phyloP scores from a whole-genome alignment of 2,113 vertebrate genomes.

The Strix uralensis region DNA sequence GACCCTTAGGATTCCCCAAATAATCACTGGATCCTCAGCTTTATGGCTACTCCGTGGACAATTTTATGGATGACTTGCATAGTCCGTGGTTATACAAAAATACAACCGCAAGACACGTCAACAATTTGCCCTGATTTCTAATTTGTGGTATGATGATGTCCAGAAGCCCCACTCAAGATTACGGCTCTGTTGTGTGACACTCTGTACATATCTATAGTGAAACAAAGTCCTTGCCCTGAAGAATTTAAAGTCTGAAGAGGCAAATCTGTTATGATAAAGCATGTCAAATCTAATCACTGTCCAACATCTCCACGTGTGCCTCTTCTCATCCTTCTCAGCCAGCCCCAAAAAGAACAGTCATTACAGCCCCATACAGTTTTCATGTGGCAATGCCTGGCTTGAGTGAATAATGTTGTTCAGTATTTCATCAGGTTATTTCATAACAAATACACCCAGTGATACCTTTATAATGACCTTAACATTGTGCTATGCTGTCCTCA shows the following conservation, averaged over 20 bases:
- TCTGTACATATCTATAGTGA: background rate
- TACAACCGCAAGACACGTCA: background rate
- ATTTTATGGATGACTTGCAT: background rate
- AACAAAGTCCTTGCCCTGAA: constrained; percentile 31
- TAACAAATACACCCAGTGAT: constrained; percentile 61
- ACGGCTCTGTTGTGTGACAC: background rate
- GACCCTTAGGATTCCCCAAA: background rate
- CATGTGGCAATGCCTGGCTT: background rate
- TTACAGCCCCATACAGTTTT: background rate
- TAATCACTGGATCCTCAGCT: background rate
- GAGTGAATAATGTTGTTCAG: background rate
- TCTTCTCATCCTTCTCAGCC: background rate
- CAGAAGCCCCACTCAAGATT: background rate
- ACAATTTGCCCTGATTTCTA: background rate
- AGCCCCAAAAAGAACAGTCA: constrained; percentile 34
- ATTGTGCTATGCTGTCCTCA: constrained; percentile 18
- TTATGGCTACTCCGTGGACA: accelerated
- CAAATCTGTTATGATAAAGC: constrained; percentile 23
- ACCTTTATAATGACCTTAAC: constrained; percentile 33
- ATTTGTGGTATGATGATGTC: background rate
- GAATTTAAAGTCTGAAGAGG: constrained; percentile 3
- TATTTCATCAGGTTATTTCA: constrained; percentile 30
- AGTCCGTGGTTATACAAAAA: background rate
- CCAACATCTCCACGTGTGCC: background rate
- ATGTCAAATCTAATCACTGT: constrained; percentile 27